Percentiles rank a stretch among this genome's conserved stretches.
Conservation (phyloP, 2,888 invertebrate genomes). For the Cyrtodaria siliqua region DNA sequence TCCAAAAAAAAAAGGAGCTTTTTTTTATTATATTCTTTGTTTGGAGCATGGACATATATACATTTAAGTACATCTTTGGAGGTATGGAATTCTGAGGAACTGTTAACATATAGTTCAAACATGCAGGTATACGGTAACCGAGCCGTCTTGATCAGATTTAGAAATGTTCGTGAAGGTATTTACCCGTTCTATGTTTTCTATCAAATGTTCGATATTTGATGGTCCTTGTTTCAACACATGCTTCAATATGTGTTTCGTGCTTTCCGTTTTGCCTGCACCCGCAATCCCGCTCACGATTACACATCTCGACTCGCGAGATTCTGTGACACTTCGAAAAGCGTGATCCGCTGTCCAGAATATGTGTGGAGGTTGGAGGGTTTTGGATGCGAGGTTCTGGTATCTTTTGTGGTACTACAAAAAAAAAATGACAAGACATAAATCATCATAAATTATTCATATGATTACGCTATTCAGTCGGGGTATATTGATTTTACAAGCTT, state of each 20-base stretch:
- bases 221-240: slow-evolving; percentile 71
- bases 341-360: slow-evolving; percentile 20
- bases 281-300: slow-evolving; percentile 79
- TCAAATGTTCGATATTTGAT: slow-evolving; percentile 57
- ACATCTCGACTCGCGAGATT: slow-evolving; percentile 62
- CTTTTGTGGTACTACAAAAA: slow-evolving; percentile 7
- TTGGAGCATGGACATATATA: too few relatives aligned
- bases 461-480: too few relatives aligned
- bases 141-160: too few relatives aligned
- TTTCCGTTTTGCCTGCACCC: slow-evolving; percentile 80
- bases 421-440: too few relatives aligned
- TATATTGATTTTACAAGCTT: too few relatives aligned
- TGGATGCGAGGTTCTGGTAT: slow-evolving; percentile 1
- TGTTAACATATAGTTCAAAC: too few relatives aligned
- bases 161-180: not conserved
- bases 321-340: slow-evolving; percentile 13
- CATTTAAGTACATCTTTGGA: too few relatives aligned
- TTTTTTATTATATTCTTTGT: too few relatives aligned
- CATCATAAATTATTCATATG: too few relatives aligned
- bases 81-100: too few relatives aligned
- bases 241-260: slow-evolving; percentile 74
- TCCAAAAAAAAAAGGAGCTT: too few relatives aligned
- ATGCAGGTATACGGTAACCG: too few relatives aligned
- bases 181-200: slow-evolving; percentile 74
- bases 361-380: slow-evolving; percentile 15